A percentile compares a stretch with the other conserved stretches of the same genome.
Conservation (phyloP, 1,140 invertebrate genomes). For the Micrasema minimum region DNA sequence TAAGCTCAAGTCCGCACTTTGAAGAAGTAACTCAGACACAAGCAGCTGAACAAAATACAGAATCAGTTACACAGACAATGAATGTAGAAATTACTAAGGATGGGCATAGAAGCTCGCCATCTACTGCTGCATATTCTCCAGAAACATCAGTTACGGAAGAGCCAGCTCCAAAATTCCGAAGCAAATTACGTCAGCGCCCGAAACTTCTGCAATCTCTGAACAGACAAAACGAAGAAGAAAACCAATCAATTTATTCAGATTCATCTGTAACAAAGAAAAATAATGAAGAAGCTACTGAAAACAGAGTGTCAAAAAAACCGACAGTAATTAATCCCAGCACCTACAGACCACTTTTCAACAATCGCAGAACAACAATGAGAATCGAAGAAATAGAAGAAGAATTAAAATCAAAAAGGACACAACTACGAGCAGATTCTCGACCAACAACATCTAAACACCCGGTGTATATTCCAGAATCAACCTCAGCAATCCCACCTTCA, state of each 20-base stretch:
- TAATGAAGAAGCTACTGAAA: constrained; percentile 41
- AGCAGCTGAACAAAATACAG: constrained; percentile 10
- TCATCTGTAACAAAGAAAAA: constrained; percentile 41
- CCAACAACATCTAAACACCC: constrained; percentile 49
- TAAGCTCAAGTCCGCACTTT: constrained; percentile 35
- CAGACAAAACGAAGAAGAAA: constrained; percentile 42
- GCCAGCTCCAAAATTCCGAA: constrained; percentile 50
- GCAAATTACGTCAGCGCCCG: constrained; percentile 47
- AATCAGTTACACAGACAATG: background rate
- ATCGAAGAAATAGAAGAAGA: constrained; percentile 67
- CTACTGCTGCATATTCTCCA: background rate
- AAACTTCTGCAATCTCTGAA: constrained; percentile 42
- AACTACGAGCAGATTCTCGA: constrained; percentile 36
- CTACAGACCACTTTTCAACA: constrained; percentile 63
- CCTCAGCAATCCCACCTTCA: constrained; percentile 25
- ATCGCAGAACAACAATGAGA: constrained; percentile 63
- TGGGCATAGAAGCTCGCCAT: constrained; percentile 10
- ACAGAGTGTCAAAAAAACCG: constrained; percentile 45
- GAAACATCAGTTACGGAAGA: constrained; percentile 46
- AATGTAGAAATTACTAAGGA: constrained; percentile 29
- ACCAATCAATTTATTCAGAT: constrained; percentile 39
- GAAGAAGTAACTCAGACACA: constrained; percentile 37
- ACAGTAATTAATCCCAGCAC: constrained; percentile 60
- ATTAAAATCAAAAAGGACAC: constrained; percentile 60
- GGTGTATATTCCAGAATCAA: constrained; percentile 48